phyloP scores from a whole-genome alignment of 2,888 invertebrate species.

The Drosophila percnosoma region DNA sequence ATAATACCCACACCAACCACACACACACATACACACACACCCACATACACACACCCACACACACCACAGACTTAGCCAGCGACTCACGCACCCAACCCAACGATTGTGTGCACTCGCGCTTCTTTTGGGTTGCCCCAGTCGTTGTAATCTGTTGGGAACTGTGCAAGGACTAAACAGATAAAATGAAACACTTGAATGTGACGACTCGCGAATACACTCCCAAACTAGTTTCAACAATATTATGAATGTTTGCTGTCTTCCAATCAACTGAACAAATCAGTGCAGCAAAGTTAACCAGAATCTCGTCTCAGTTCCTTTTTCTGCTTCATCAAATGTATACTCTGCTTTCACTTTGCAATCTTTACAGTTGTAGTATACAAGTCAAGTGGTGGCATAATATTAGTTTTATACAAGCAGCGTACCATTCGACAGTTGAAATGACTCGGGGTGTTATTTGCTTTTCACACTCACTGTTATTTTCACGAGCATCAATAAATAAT shows the following conservation, averaged over 20 bases:
- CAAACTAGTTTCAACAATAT: background rate
- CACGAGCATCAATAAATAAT: conserved; percentile 2
- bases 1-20: conserved; percentile 25
- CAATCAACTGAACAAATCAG: background rate
- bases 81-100: conserved; percentile 44
- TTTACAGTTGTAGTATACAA: background rate
- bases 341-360: background rate
- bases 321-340: background rate
- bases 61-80: conserved; percentile 31
- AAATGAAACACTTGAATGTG: conserved; percentile 7
- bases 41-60: conserved; percentile 22
- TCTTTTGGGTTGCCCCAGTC: conserved; percentile 35
- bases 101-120: conserved; percentile 34
- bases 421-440: background rate
- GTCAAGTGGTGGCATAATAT: background rate
- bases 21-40: conserved; percentile 25
- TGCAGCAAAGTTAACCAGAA: background rate
- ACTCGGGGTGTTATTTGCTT: background rate
- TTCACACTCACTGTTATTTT: conserved; percentile 4
- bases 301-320: background rate
- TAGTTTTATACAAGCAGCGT: background rate
- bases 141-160: conserved; percentile 56
- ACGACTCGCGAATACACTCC: conserved; percentile 8
- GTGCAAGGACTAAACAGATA: conserved; percentile 48
- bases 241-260: background rate